Evolutionary conservation across 2,888 invertebrate species (phyloP).

Genomic region (Xylota segnis): DNA sequence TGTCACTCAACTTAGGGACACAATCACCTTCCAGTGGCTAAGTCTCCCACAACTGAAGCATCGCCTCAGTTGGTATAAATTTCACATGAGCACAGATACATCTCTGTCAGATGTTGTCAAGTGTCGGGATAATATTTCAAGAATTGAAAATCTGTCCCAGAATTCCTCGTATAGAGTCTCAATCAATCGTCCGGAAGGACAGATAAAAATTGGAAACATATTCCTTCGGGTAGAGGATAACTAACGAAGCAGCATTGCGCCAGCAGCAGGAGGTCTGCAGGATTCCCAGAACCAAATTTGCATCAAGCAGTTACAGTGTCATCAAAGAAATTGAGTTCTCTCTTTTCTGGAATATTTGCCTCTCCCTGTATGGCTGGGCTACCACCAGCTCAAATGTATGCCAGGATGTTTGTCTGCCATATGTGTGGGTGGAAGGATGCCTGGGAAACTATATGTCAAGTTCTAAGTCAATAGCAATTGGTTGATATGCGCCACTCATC

Average conservation of each 20-base stretch:
- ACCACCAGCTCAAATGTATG: slow-evolving; percentile 20
- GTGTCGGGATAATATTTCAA: slow-evolving; percentile 34
- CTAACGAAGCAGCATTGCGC: neutral
- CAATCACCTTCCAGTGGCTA: neutral
- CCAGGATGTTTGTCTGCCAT: neutral
- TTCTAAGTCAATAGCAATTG: slow-evolving; percentile 56
- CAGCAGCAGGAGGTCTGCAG: slow-evolving; percentile 1
- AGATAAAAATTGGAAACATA: slow-evolving; percentile 39
- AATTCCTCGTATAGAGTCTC: neutral
- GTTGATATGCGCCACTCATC: slow-evolving; percentile 41
- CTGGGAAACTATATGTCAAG: slow-evolving; percentile 29
- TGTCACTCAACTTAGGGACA: neutral
- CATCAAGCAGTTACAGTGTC: slow-evolving; percentile 36
- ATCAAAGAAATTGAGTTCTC: slow-evolving; percentile 45
- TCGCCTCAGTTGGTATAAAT: slow-evolving; percentile 13
- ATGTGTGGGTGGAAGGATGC: neutral
- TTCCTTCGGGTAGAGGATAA: slow-evolving; percentile 5
- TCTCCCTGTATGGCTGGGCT: slow-evolving; percentile 2
- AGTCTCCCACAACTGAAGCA: neutral
- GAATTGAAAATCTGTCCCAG: slow-evolving; percentile 42
- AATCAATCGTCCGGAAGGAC: slow-evolving; percentile 38
- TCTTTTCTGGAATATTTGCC: slow-evolving; percentile 11
- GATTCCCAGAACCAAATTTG: slow-evolving; percentile 27
- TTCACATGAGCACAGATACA: slow-evolving; percentile 30
- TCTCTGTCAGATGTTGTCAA: slow-evolving; percentile 46